A percentile compares a stretch with the other conserved stretches of the same genome.
Conservation (phyloP, 2,888 invertebrate species). For the Ochropacha duplaris region DNA sequence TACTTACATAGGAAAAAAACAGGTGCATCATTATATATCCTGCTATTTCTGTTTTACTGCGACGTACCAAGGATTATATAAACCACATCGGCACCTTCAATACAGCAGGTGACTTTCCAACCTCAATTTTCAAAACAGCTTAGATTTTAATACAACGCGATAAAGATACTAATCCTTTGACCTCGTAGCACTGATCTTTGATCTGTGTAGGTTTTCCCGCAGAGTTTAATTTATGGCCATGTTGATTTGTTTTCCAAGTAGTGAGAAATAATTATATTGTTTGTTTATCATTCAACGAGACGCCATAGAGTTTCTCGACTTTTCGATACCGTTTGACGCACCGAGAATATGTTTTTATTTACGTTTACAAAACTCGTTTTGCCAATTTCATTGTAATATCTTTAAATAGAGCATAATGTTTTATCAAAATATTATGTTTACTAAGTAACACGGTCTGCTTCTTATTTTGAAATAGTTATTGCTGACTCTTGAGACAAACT, state of each 20-base stretch:
- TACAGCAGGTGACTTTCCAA: no score
- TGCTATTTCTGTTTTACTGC: no score
- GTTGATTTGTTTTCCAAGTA: conserved; percentile 1
- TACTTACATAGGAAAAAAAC: no score
- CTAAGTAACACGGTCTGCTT: no score
- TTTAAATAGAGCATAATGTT: no score
- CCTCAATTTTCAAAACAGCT: background rate
- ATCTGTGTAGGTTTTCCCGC: background rate
- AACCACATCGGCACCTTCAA: no score
- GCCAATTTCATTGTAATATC: no score
- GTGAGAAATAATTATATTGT: background rate
- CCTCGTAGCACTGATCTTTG: conserved; percentile 2
- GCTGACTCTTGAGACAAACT: no score
- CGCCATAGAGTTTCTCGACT: background rate
- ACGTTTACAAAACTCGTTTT: background rate
- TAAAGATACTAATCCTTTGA: background rate
- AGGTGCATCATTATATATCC: no score
- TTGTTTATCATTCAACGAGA: background rate
- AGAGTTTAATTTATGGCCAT: background rate
- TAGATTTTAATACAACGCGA: background rate
- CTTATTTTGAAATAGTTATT: no score
- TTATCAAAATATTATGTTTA: no score
- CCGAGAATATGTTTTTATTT: background rate
- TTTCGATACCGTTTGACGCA: background rate
- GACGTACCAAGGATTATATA: no score